Evolutionary conservation across 1,140 invertebrate genomes (phyloP).

Genomic region (Papilio helenus): DNA sequence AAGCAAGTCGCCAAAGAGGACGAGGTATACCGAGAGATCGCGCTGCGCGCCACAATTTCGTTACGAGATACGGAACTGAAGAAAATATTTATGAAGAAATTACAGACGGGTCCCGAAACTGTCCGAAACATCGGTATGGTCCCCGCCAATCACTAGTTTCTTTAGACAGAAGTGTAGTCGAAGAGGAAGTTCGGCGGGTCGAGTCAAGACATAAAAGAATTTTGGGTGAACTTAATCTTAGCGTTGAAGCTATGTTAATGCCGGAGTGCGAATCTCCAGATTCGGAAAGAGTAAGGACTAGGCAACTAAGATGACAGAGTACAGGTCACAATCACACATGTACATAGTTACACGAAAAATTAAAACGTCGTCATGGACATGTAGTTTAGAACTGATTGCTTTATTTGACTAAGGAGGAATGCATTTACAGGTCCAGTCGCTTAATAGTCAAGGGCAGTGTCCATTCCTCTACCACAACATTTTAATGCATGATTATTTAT

Average conservation of each 20-base stretch:
- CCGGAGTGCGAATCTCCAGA: constrained; percentile 84
- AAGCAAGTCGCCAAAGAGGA: constrained; percentile 71
- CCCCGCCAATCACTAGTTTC: constrained; percentile 84
- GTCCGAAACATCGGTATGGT: constrained; percentile 79
- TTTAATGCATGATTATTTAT: no score
- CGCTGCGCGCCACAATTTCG: constrained; percentile 85
- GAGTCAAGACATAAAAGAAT: constrained; percentile 91
- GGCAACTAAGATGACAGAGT: no score
- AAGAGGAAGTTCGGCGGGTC: constrained; percentile 91
- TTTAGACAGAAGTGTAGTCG: constrained; percentile 86
- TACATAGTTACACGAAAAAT: no score
- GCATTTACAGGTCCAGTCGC: no score
- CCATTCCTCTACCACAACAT: no score
- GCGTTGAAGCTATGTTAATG: constrained; percentile 94
- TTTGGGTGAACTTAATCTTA: constrained; percentile 92
- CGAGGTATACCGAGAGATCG: constrained; percentile 76
- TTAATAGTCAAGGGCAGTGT: no score
- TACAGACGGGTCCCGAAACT: constrained; percentile 84
- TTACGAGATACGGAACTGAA: constrained; percentile 90
- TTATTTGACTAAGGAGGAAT: no score
- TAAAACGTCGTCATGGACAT: no score
- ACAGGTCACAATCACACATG: no score
- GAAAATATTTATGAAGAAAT: constrained; percentile 96
- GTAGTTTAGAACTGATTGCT: no score
- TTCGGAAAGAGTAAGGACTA: constrained; percentile 77